Base-by-base conservation (phyloP, 2,797 vertebrate species). In the Onychomys arenicola region DNA sequence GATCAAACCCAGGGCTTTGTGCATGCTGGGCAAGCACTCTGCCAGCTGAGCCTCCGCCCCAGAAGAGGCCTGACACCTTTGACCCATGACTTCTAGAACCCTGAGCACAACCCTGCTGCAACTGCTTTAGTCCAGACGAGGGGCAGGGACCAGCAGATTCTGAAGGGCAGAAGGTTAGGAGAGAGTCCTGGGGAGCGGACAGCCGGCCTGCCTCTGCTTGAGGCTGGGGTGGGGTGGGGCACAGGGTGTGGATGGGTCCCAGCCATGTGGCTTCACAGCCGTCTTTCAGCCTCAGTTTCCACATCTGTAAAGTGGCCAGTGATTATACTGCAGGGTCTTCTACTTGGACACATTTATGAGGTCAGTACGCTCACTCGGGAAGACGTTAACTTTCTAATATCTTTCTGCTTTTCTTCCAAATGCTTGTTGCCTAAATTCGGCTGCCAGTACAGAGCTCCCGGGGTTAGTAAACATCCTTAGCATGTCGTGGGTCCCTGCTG, bases 51-150 rank as follows among this genome's bases (percentile, higher is more conserved):
- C 32, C 21, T 2, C 46, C 27, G 65, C 29, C 46, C 63, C 13
- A 25, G 14, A 46, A 95, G 97, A 96, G 80, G 27, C 32, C 37
- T 87, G 80, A 76, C 92, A 37, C n/a, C 34, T 61, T 32, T 46
- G 96, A 95, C 81, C 57, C 59, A 11, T 90, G 81, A 73, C 82
- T 95, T 95, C 59, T 37, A 83, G 85, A 95, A 21, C 43, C 37
- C 14, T 29, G 69, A 77, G 87, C 88, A 87, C 88, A 84, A 46
- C 67, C 81, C n/a, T 34, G 80, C 80, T 89, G 81, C 71, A 81
- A 75, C 23, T 43, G 46, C 46, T 16, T 63, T 65, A 43, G 84
- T 71, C 13, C 19, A 75, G 77, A 59, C 55, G 1, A 88, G 57
- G 7, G 46, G 14, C 19, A 57, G 23, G 6, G 12, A 73, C 27